A percentile compares a stretch with the other conserved stretches of the same genome.
Evolutionary conservation across 2,113 vertebrate species (phyloP).

Genomic region (Abramis brama): DNA sequence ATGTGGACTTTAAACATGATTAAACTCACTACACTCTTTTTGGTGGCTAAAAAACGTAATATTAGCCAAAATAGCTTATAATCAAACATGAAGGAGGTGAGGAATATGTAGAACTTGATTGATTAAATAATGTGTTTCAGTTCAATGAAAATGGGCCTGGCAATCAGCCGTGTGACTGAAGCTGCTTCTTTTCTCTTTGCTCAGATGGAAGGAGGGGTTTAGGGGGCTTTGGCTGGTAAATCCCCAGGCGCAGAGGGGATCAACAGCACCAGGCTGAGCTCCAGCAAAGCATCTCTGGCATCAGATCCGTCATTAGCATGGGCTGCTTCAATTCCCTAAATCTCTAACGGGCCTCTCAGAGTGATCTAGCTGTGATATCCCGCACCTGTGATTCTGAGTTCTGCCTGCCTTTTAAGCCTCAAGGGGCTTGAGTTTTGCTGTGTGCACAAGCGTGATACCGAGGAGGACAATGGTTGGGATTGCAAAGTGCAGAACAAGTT

Average conservation of each 20-base stretch:
- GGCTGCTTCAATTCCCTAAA: slow-evolving; percentile 17
- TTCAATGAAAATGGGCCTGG: background rate
- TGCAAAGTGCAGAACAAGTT: background rate
- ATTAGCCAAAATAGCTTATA: background rate
- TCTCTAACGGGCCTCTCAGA: background rate
- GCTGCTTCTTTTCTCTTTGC: slow-evolving; percentile 30
- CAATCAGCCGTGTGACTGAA: background rate
- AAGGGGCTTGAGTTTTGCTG: background rate
- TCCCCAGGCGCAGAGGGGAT: slow-evolving; percentile 40
- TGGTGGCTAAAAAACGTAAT: background rate
- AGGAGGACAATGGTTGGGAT: background rate
- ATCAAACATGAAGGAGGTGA: background rate
- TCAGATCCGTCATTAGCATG: slow-evolving; percentile 40
- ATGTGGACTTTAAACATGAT: background rate
- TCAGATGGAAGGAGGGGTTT: slow-evolving; percentile 35
- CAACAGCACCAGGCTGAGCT: slow-evolving; percentile 32
- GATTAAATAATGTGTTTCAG: background rate
- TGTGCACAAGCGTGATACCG: background rate
- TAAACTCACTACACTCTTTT: background rate
- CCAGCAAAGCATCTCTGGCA: slow-evolving; percentile 29
- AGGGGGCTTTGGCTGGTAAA: slow-evolving; percentile 39
- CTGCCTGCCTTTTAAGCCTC: slow-evolving; percentile 3
- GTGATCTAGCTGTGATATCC: slow-evolving; percentile 32
- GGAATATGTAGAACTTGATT: background rate
- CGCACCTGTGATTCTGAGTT: slow-evolving; percentile 26